These are phyloP conservation scores for Tyto alba DNA, from an alignment of 2,113 vertebrate species.

Conservation along the genomic window DNA sequence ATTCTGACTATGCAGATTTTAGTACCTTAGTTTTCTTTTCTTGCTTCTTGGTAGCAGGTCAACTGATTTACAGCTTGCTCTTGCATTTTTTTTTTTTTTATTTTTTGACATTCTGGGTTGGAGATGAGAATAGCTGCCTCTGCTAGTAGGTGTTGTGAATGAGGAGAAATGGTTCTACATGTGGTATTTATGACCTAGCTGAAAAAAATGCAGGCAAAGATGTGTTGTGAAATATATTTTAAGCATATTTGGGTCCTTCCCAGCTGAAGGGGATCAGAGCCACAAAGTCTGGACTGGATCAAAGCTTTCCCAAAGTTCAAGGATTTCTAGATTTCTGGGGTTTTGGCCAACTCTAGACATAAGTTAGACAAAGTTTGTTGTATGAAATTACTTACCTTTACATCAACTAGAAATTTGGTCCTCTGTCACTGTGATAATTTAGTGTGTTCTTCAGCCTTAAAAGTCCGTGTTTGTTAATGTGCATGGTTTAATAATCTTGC, in stretches of 20 bases:
- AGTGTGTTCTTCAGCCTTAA: neutral
- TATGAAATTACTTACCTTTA: neutral
- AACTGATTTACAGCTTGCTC: neutral
- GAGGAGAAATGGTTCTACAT: neutral
- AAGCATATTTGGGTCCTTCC: neutral
- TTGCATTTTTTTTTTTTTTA: neutral
- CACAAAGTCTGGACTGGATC: slow-evolving; percentile 22
- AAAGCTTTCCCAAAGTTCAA: slow-evolving; percentile 21
- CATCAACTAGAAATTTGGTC: neutral
- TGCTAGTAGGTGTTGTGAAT: neutral
- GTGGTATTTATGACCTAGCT: neutral
- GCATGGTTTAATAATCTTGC: neutral
- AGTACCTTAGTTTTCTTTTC: neutral
- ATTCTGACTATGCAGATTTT: neutral
- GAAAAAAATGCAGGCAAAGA: slow-evolving; percentile 11
- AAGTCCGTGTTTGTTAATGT: neutral
- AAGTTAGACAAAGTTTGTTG: neutral
- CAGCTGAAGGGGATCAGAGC: slow-evolving; percentile 8
- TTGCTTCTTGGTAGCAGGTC: neutral
- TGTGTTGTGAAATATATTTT: slow-evolving; percentile 26
- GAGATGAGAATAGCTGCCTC: neutral
- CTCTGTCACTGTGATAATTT: neutral
- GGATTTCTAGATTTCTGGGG: neutral
- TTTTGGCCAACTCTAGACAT: neutral
- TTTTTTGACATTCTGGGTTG: neutral